phyloP scores from a whole-genome alignment of 2,797 vertebrate species.

The Babyrousa celebensis region DNA sequence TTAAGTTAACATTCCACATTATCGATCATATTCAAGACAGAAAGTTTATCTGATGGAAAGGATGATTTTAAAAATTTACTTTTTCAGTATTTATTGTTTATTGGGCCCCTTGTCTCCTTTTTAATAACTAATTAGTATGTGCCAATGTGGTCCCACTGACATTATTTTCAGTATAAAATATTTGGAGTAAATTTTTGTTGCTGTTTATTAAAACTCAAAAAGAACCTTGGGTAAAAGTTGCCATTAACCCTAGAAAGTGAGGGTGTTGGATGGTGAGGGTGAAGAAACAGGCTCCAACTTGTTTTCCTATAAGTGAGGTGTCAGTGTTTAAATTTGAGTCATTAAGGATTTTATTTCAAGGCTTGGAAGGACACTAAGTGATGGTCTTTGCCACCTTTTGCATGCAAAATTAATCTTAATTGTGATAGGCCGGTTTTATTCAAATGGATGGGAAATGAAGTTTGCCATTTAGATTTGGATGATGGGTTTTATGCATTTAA shows the following conservation, averaged over 20 bases:
- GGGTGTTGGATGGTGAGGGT: neutral
- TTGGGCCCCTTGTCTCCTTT: neutral
- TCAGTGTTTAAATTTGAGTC: neutral
- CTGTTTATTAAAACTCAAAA: neutral
- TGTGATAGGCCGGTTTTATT: constrained; percentile 45
- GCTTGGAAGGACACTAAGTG: neutral
- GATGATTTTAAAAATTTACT: neutral
- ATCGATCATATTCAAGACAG: neutral
- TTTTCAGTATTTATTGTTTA: neutral
- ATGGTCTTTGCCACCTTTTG: constrained; percentile 52
- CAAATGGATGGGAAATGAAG: constrained; percentile 26
- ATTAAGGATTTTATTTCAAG: constrained; percentile 59
- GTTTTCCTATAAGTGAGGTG: neutral
- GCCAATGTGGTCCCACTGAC: neutral
- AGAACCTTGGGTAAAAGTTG: neutral
- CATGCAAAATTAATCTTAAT: constrained; percentile 43
- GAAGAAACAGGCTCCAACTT: neutral
- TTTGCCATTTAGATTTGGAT: constrained; percentile 60
- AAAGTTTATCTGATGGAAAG: neutral
- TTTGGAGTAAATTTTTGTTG: neutral
- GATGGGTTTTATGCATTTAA: constrained; percentile 63
- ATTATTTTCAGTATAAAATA: neutral
- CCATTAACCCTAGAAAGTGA: neutral
- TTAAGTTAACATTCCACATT: neutral
- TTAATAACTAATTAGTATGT: neutral